Base-by-base conservation (phyloP, 2,113 vertebrate genomes). In the Prunella fulvescens region DNA sequence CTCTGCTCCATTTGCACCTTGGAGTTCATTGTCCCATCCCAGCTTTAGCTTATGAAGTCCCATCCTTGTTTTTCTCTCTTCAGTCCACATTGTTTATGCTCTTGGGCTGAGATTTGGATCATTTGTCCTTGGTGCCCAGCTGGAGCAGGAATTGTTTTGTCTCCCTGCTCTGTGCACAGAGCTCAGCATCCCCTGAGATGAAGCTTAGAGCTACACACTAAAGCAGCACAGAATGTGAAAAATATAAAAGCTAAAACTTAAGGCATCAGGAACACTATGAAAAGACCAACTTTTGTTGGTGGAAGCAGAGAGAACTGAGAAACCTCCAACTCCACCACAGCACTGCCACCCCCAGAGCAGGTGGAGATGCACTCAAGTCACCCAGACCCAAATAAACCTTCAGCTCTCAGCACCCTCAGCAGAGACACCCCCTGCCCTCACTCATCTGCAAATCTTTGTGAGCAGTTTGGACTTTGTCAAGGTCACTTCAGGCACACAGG, bases 41-140 rank as follows among this genome's bases (percentile, higher is more conserved):
- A 60, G 58, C 58, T 60, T 18, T 3, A 60, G 35, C 1, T 1
- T 2, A 3, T 4, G 35, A 0, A 37, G 3, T 60, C 35, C 24
- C 35, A 37, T 2, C 35, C 35, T 39, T 39, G 35, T 39, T 39
- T 60, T 60, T 60, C 58, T 60, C 24, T 58, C 57, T 37, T 3
- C 57, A 58, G 10, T 1, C 57, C 57, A 25, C 10, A 1, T 0
- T 8, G 57, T 25, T 35, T 17, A 1, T 35, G 23, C 14, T 58
- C 10, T 16, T 58, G n/a, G 56, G 13, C 33, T 58, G 56, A 35
- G 1, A 24, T 24, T 25, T 25, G 23, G 14, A 37, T 37, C 7
- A 8, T 6, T 37, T 58, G n/a, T 58, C n/a, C n/a, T 35, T 58
- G 56, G 56, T 58, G 2, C 56, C 57, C 57, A 58, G 23, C 23